Conservation (phyloP, 2,888 invertebrate genomes). For the Drosophila fulvimacula region DNA sequence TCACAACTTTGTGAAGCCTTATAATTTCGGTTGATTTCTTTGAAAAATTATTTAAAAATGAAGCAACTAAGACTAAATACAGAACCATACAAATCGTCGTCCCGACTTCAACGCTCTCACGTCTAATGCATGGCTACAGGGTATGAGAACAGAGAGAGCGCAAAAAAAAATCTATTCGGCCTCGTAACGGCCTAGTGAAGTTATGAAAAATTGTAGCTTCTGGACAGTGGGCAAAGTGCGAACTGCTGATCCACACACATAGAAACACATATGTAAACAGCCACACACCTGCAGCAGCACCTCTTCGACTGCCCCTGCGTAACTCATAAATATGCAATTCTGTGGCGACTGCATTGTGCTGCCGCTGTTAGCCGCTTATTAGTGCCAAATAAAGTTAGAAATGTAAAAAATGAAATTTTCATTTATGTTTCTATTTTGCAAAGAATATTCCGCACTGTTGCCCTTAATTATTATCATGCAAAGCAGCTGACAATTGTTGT, state of each 20-base stretch:
- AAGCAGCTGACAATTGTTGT: slow-evolving; percentile 55
- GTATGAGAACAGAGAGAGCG: slow-evolving; percentile 56
- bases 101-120: no score
- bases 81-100: no score
- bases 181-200: slow-evolving; percentile 25
- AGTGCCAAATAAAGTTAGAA: slow-evolving; percentile 68
- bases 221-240: slow-evolving; percentile 72
- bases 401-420: slow-evolving; percentile 57
- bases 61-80: no score
- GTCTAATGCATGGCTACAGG: neutral
- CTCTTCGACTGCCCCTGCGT: neutral
- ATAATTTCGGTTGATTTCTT: no score
- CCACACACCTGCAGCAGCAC: neutral
- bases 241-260: slow-evolving; percentile 48
- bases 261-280: slow-evolving; percentile 2
- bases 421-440: slow-evolving; percentile 43
- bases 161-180: slow-evolving; percentile 27
- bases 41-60: no score
- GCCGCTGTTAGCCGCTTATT: slow-evolving; percentile 60
- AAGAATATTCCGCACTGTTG: slow-evolving; percentile 44
- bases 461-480: slow-evolving; percentile 68
- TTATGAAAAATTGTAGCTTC: slow-evolving; percentile 77
- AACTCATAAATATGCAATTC: slow-evolving; percentile 76
- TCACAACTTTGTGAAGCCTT: no score
- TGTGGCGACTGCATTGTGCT: slow-evolving; percentile 49